Conservation (phyloP, 1,140 invertebrate genomes). For the Cyphomyrmex costatus region DNA sequence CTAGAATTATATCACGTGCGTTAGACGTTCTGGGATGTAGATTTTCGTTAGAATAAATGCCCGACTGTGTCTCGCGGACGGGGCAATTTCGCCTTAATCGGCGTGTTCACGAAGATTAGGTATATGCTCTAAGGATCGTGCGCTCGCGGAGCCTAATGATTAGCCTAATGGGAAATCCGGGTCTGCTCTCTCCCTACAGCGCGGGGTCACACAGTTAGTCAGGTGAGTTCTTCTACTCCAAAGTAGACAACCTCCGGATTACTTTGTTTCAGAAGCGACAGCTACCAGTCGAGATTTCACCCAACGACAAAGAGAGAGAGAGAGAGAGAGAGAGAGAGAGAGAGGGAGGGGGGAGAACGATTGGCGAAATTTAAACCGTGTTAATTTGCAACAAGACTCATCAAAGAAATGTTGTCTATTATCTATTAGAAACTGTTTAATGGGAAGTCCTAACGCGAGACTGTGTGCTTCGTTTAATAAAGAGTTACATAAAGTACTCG, state of each 20-base stretch:
- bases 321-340: background rate
- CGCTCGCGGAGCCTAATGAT: slow-evolving; percentile 64
- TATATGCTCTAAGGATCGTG: slow-evolving; percentile 65
- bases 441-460: background rate
- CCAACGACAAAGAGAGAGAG: background rate
- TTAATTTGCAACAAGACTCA: slow-evolving; percentile 12
- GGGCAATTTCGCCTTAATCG: slow-evolving; percentile 67
- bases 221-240: slow-evolving; percentile 69
- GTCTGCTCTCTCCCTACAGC: slow-evolving; percentile 59
- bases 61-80: slow-evolving; percentile 41
- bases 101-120: slow-evolving; percentile 65
- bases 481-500: slow-evolving; percentile 58
- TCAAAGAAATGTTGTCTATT: slow-evolving; percentile 7
- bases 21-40: background rate
- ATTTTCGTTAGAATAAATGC: slow-evolving; percentile 54
- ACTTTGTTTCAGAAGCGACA: slow-evolving; percentile 57
- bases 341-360: no score
- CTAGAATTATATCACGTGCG: background rate
- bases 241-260: slow-evolving; percentile 65
- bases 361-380: slow-evolving; percentile 15
- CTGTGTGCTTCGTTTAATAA: background rate
- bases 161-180: slow-evolving; percentile 73
- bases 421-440: slow-evolving; percentile 28
- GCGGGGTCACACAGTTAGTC: slow-evolving; percentile 70
- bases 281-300: slow-evolving; percentile 49